These are phyloP conservation scores for Drosophila atroscutellata DNA, from an alignment of 2,888 invertebrate species.

Conservation along the genomic window DNA sequence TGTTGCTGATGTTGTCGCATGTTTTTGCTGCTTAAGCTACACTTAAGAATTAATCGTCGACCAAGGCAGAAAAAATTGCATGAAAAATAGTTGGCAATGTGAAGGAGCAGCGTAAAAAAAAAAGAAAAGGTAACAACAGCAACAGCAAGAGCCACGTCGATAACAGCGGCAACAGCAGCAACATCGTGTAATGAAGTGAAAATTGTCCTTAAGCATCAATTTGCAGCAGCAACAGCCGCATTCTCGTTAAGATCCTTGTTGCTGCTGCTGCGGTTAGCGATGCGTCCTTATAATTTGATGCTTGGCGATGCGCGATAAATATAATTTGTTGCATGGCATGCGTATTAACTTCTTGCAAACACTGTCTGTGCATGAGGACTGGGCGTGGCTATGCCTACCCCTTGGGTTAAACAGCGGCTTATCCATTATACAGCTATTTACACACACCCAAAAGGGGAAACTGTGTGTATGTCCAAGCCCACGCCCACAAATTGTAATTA, in stretches of 20 bases:
- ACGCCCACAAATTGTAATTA: slow-evolving; percentile 79
- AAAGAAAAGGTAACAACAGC: slow-evolving; percentile 9
- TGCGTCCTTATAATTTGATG: slow-evolving; percentile 76
- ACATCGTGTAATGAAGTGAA: slow-evolving; percentile 82
- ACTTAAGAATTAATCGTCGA: slow-evolving; percentile 66
- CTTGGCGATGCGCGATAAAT: slow-evolving; percentile 82
- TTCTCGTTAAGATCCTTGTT: slow-evolving; percentile 11
- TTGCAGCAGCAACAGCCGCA: slow-evolving; percentile 64
- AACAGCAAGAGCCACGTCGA: background rate
- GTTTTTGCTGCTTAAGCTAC: slow-evolving; percentile 56
- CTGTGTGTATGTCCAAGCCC: slow-evolving; percentile 58
- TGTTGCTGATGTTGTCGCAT: slow-evolving; percentile 35
- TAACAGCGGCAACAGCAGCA: slow-evolving; percentile 9
- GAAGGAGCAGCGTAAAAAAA: slow-evolving; percentile 14
- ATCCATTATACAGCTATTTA: slow-evolving; percentile 72
- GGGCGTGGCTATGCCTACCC: slow-evolving; percentile 30
- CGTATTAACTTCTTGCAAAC: slow-evolving; percentile 78
- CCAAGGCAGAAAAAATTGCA: slow-evolving; percentile 44
- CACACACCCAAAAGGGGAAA: slow-evolving; percentile 35
- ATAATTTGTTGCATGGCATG: slow-evolving; percentile 81
- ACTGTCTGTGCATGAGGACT: slow-evolving; percentile 49
- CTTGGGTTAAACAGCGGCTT: slow-evolving; percentile 30
- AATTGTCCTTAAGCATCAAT: slow-evolving; percentile 84
- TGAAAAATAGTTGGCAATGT: slow-evolving; percentile 43
- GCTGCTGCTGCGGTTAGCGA: slow-evolving; percentile 43